phyloP scores from a whole-genome alignment of 53 echinoderm and acorn worm genomes.

The Paracentrotus lividus region DNA sequence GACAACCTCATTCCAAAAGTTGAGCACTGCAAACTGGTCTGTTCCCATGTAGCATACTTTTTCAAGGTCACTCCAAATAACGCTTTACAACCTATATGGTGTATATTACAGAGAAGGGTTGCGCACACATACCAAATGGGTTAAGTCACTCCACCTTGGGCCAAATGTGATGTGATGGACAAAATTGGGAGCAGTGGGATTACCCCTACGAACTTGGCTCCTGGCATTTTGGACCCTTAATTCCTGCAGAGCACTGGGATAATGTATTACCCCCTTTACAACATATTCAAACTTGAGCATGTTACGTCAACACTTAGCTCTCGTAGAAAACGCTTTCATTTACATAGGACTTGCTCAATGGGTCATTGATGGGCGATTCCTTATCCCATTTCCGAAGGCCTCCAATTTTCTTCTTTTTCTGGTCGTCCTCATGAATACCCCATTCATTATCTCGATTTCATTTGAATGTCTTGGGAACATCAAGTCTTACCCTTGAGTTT shows the following conservation, averaged over 20 bases:
- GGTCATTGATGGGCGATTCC: constrained; percentile 57
- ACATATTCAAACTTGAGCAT: constrained; percentile 21
- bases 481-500: constrained; percentile 38
- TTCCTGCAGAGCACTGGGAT: neutral
- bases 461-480: constrained; percentile 33
- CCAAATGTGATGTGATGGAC: neutral
- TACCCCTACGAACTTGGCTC: constrained; percentile 9
- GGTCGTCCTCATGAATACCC: neutral
- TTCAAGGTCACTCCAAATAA: neutral
- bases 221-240: neutral
- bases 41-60: neutral
- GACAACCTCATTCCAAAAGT: neutral
- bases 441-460: constrained; percentile 35
- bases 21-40: neutral
- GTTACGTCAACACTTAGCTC: constrained; percentile 10
- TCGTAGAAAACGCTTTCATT: constrained; percentile 16
- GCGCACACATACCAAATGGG: neutral
- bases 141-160: neutral
- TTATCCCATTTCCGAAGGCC: constrained; percentile 56
- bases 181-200: neutral
- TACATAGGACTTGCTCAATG: constrained; percentile 47
- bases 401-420: neutral
- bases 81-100: neutral
- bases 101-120: neutral
- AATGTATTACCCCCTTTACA: constrained; percentile 27